Evolutionary conservation across 1,140 invertebrate genomes (phyloP), one percentile per base, ranked within the genome.

Genomic region (Venturia canescens): DNA sequence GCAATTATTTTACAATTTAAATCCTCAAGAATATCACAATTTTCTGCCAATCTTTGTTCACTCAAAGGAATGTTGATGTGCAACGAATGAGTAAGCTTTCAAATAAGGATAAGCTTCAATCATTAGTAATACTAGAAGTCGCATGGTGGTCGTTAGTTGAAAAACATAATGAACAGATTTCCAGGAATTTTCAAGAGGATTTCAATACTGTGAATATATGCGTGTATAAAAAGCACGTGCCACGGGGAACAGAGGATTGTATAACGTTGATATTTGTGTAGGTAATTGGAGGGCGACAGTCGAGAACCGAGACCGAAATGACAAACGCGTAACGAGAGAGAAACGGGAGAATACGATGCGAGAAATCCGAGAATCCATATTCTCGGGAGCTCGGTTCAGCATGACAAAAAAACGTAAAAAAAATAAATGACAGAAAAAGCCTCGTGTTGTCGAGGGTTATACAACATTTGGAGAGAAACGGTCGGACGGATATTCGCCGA

Each of bases 251-350:
- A 72, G 26, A 66, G 29, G 70, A 72, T 72, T 72, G 21, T 72
- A 50, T 72, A 72, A 26, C 70, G 48, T 11, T 50, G 70, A 60
- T 60, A 26, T 66, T 72, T 50, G n/a, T n/a, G 16, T 11, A 34
- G 7, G 23, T 72, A 72, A 72, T 72, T 72, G 34, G 70, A 50
- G 70, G 70, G 38, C 48, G 70, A 72, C 70, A 50, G 70, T 72
- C 70, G 16, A 70, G 57, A 60, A 27, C 70, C n/a, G 70, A 48
- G 38, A 18, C 27, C 38, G 34, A 50, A 72, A 72, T 72, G 70
- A 72, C 70, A 72, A 72, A 72, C 38, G 38, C 44, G 29, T 11
- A 38, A 38, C 31, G 67, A 67, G 29, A 31, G 38, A 72, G n/a
- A n/a, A 66, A 66, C 67, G 21, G n/a, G n/a, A 48, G 38, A 72